These are phyloP conservation scores for Perizoma flavofasciatum DNA, from an alignment of 2,888 invertebrate species.

Conservation along the genomic window DNA sequence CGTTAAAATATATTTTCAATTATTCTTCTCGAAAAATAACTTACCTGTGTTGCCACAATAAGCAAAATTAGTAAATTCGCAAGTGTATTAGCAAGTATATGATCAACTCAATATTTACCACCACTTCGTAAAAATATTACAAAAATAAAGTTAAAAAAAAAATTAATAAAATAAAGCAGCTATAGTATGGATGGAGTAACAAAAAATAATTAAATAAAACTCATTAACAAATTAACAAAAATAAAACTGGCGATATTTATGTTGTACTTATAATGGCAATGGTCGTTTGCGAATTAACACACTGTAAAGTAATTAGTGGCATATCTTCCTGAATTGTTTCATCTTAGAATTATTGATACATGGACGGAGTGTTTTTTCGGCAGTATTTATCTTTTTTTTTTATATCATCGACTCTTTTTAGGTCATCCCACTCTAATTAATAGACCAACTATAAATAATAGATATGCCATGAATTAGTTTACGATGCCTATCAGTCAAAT, in stretches of 20 bases:
- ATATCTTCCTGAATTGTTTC: background rate
- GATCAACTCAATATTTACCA: conserved; percentile 28
- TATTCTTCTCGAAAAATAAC: background rate
- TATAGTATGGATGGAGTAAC: conserved; percentile 15
- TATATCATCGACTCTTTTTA: too few relatives aligned
- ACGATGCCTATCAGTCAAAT: background rate
- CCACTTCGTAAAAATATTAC: conserved; percentile 23
- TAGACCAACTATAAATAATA: too few relatives aligned
- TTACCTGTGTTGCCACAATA: background rate
- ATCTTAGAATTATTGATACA: too few relatives aligned
- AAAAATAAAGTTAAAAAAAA: conserved; percentile 29
- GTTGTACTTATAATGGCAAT: conserved; percentile 37
- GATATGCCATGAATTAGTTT: background rate
- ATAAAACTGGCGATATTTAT: conserved; percentile 20
- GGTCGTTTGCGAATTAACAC: conserved; percentile 1
- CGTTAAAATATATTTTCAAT: too few relatives aligned
- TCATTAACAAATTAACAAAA: conserved; percentile 19
- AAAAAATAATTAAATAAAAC: conserved; percentile 16
- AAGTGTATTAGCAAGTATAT: conserved; percentile 3
- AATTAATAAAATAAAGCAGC: conserved; percentile 36
- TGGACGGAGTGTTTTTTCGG: conserved; percentile 8
- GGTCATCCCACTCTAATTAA: too few relatives aligned
- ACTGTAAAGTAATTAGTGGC: background rate
- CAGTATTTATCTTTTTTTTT: background rate
- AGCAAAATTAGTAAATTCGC: conserved; percentile 7